phyloP scores from a whole-genome alignment of 1,140 invertebrate genomes.

The Drosophila nigromelanica region DNA sequence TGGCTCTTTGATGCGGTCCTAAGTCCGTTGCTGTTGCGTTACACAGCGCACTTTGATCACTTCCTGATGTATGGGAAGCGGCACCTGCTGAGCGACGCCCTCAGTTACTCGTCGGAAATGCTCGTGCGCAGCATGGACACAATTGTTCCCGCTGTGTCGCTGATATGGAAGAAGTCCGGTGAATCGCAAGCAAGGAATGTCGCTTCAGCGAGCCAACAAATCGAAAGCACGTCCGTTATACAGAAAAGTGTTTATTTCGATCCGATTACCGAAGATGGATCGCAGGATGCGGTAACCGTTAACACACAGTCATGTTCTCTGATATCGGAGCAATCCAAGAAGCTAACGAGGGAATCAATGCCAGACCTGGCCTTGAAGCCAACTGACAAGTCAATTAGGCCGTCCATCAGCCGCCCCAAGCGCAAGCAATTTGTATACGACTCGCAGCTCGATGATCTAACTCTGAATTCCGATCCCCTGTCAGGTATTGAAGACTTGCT shows the following conservation, averaged over 20 bases:
- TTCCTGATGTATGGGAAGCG: constrained; percentile 46
- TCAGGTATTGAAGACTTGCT: constrained; percentile 36
- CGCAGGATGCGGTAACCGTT: neutral
- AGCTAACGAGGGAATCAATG: neutral
- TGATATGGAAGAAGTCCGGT: constrained; percentile 25
- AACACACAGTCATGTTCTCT: neutral
- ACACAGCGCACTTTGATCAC: constrained; percentile 45
- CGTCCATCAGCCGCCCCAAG: neutral
- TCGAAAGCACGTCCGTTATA: no score
- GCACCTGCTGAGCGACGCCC: constrained; percentile 25
- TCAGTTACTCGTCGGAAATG: neutral
- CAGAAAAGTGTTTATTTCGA: neutral
- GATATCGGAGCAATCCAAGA: neutral
- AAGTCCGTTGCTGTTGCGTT: constrained; percentile 39
- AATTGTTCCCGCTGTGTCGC: constrained; percentile 12
- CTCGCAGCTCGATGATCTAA: no score
- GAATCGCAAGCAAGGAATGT: no score
- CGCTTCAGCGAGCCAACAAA: neutral
- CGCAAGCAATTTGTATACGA: no score
- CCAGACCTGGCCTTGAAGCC: constrained; percentile 27
- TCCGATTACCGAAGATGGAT: neutral
- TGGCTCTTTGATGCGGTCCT: constrained; percentile 61
- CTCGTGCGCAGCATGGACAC: neutral
- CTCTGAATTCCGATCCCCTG: neutral
- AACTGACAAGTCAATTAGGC: neutral